Conservation (phyloP, 2,888 invertebrate species). For the Apamea epomidion region DNA sequence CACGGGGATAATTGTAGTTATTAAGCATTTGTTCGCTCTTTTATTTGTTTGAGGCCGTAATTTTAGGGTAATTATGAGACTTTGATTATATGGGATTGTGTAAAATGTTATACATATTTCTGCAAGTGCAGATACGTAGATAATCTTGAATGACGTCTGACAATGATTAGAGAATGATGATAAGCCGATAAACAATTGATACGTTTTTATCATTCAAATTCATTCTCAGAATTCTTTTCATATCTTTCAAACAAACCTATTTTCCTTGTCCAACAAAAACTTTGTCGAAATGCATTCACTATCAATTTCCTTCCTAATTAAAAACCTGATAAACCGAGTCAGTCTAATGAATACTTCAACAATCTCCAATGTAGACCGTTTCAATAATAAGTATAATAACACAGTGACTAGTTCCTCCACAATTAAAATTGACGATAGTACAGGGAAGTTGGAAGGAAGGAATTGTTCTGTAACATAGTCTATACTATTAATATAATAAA, state of each 20-base stretch:
- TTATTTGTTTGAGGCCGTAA: constrained; percentile 19
- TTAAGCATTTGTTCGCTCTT: constrained; percentile 29
- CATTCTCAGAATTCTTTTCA: constrained; percentile 22
- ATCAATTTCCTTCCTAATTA: constrained; percentile 17
- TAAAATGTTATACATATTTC: constrained; percentile 5
- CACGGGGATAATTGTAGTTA: constrained; percentile 40
- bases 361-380: constrained; percentile 8
- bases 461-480: constrained; percentile 18
- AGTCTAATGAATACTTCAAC: constrained; percentile 43
- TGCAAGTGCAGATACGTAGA: neutral
- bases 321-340: neutral
- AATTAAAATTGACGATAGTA: constrained; percentile 41
- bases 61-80: neutral
- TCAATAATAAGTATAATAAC: constrained; percentile 23
- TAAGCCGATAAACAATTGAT: constrained; percentile 31
- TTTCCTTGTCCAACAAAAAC: constrained; percentile 25
- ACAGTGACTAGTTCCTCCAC: constrained; percentile 20
- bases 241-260: neutral
- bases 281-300: neutral
- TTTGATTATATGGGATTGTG: neutral
- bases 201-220: constrained; percentile 20
- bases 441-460: constrained; percentile 52
- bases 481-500: neutral
- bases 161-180: neutral
- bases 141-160: constrained; percentile 25